phyloP scores from a whole-genome alignment of 2,888 invertebrate species.

The Apodemia hepburni region DNA sequence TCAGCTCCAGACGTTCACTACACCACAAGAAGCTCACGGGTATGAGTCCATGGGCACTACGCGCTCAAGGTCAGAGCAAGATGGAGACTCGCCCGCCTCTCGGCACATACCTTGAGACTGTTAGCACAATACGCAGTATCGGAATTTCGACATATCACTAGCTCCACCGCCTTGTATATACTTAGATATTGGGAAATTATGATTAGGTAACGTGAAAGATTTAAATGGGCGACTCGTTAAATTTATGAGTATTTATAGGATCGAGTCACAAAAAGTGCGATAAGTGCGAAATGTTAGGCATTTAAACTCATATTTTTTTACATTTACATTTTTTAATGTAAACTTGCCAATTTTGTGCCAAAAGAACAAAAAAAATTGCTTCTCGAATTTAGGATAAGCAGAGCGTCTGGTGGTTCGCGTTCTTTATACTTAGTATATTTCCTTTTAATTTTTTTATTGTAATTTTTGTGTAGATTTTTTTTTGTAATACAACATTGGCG shows the following conservation, averaged over 20 bases:
- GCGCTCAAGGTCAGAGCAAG: constrained; percentile 87
- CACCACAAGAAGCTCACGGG: constrained; percentile 70
- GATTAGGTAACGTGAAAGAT: not conserved
- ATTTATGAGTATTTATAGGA: not conserved
- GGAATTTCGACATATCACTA: not conserved
- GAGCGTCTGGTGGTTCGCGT: not conserved
- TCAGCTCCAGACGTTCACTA: constrained; percentile 69
- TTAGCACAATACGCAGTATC: constrained; percentile 13
- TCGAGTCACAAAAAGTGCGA: not conserved
- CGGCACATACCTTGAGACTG: constrained; percentile 66
- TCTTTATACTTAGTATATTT: not conserved
- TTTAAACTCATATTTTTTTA: not conserved
- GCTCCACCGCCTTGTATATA: not conserved
- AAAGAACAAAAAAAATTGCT: not conserved
- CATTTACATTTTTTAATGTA: constrained; percentile 2
- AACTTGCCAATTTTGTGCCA: constrained; percentile 6
- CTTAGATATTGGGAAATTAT: not conserved
- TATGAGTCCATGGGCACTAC: constrained; percentile 96
- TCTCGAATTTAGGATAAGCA: constrained; percentile 1
- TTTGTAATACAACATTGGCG: not conserved
- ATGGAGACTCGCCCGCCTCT: constrained; percentile 43
- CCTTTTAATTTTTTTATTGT: not conserved
- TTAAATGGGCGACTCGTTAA: not conserved
- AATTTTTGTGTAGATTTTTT: not conserved
- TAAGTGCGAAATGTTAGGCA: not conserved